Conservation (phyloP, 2,888 invertebrate genomes). For the Lepetodrilus schrolli region DNA sequence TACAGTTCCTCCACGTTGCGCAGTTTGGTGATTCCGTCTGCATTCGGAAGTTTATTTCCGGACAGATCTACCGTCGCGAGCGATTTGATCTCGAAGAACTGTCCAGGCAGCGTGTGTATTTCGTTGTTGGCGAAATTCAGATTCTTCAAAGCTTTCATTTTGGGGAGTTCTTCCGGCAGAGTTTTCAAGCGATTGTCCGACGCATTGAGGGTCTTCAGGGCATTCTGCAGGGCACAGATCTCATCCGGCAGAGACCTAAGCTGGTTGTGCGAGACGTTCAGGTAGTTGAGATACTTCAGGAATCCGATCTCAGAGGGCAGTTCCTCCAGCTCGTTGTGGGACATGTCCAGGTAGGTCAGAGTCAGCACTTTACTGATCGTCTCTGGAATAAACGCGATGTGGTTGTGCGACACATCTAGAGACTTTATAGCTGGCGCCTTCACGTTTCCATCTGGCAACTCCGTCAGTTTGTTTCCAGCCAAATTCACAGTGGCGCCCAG, state of each 20-base stretch:
- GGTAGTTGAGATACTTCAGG: conserved; percentile 67
- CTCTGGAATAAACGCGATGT: conserved; percentile 63
- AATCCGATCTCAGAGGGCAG: conserved; percentile 67
- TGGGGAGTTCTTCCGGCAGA: conserved; percentile 63
- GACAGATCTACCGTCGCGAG: conserved; percentile 64
- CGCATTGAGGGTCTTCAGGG: conserved; percentile 60
- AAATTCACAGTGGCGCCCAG: conserved; percentile 63
- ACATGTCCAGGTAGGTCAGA: conserved; percentile 80
- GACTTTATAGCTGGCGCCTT: conserved; percentile 66
- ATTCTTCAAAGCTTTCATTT: conserved; percentile 60
- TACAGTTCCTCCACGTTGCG: conserved; percentile 55
- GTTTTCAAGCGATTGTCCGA: conserved; percentile 61
- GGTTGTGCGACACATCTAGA: conserved; percentile 69
- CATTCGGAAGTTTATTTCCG: conserved; percentile 54
- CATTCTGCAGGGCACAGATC: conserved; percentile 58
- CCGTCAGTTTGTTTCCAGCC: conserved; percentile 64
- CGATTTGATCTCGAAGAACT: conserved; percentile 64
- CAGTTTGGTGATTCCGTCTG: conserved; percentile 57
- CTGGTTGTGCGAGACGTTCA: conserved; percentile 86
- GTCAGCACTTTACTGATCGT: conserved; percentile 67
- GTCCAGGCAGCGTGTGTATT: conserved; percentile 61
- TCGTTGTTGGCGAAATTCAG: conserved; percentile 63
- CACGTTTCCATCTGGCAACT: conserved; percentile 66
- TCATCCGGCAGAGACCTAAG: conserved; percentile 87
- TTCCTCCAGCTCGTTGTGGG: conserved; percentile 79